A percentile compares a stretch with the other conserved stretches of the same genome.
Evolutionary conservation across 2,113 vertebrate species (phyloP).

Genomic region (Crotophaga sulcirostris): DNA sequence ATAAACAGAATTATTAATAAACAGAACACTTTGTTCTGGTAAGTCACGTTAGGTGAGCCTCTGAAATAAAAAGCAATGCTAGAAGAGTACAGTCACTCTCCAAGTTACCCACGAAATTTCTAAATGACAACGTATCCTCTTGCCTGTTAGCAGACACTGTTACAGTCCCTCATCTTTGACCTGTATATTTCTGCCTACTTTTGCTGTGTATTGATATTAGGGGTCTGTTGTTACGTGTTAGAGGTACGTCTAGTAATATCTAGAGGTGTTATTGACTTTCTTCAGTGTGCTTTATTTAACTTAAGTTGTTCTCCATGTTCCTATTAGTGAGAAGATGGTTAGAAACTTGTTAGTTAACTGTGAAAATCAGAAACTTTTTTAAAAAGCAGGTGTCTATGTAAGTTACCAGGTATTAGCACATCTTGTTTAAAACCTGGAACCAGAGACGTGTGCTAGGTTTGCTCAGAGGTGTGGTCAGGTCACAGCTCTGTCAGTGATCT

Average conservation of each 20-base stretch:
- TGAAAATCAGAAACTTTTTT: neutral
- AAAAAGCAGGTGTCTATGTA: neutral
- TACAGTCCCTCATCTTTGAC: neutral
- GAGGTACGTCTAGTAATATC: neutral
- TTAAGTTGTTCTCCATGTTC: neutral
- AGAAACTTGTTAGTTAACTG: neutral
- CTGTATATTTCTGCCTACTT: neutral
- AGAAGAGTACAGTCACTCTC: neutral
- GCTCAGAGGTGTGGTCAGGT: neutral
- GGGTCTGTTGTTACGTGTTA: neutral
- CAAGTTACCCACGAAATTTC: neutral
- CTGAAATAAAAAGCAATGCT: neutral
- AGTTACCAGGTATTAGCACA: neutral
- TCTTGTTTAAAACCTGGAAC: neutral
- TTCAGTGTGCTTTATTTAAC: neutral
- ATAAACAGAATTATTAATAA: constrained; percentile 70
- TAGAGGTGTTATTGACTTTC: neutral
- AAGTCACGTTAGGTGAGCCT: constrained; percentile 26
- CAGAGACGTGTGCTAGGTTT: neutral
- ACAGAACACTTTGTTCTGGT: constrained; percentile 38
- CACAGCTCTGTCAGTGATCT: neutral
- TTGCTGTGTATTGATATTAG: neutral
- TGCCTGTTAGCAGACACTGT: neutral
- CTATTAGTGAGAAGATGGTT: neutral
- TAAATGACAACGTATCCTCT: neutral